phyloP scores from a whole-genome alignment of 2,113 vertebrate species.

The Zapus hudsonius region DNA sequence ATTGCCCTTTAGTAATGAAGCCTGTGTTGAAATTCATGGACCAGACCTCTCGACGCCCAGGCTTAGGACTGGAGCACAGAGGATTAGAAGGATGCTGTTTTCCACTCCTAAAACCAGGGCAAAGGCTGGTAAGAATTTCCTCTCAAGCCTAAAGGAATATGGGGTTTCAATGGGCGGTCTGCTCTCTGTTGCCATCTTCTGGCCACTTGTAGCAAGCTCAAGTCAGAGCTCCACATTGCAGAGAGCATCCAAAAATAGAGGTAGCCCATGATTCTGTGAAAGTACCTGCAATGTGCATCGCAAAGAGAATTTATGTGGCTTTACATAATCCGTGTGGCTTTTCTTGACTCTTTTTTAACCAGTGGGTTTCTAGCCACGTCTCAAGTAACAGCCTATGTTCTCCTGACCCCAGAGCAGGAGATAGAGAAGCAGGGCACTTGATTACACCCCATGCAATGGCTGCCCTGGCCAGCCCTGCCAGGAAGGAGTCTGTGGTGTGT shows the following conservation, averaged over 20 bases:
- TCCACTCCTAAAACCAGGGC: background rate
- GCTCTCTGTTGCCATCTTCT: constrained; percentile 73
- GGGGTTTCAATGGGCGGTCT: constrained; percentile 34
- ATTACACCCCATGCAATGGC: background rate
- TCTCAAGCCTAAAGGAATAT: background rate
- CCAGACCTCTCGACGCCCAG: background rate
- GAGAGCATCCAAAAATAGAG: background rate
- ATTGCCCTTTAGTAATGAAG: background rate
- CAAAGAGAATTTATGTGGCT: background rate
- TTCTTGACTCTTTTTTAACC: background rate
- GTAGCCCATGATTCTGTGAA: background rate
- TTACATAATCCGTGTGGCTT: background rate
- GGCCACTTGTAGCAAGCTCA: background rate
- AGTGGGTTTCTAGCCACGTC: background rate
- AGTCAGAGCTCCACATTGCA: background rate
- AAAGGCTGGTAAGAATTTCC: background rate
- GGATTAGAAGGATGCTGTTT: background rate
- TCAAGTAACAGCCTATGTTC: background rate
- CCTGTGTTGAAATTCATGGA: background rate
- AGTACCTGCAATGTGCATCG: background rate
- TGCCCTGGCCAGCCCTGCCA: background rate
- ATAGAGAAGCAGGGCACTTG: background rate
- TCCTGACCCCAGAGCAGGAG: background rate
- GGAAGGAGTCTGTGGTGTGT: background rate
- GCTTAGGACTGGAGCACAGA: background rate